Evolutionary conservation across 2,888 invertebrate genomes (phyloP).

Genomic region (Pachliopta kotzebuea): DNA sequence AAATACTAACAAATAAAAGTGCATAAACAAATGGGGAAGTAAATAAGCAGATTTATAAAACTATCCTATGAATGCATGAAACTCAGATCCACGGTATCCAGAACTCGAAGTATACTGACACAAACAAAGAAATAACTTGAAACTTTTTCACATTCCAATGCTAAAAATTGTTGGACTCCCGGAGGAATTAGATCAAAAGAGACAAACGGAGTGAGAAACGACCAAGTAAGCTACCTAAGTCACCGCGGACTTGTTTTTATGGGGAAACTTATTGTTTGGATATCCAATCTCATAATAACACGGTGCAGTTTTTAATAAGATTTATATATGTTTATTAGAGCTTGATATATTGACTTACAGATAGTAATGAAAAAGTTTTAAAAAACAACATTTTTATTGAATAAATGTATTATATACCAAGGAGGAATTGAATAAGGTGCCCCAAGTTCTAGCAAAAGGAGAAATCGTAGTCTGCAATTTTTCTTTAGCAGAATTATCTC

Average conservation of each 20-base stretch:
- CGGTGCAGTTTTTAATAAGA: not conserved
- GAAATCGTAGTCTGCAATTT: not conserved
- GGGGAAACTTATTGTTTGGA: constrained; percentile 1
- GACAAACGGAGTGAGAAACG: constrained; percentile 4
- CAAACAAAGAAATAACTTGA: constrained; percentile 27
- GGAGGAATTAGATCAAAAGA: constrained; percentile 24
- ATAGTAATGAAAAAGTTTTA: not conserved
- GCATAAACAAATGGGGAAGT: not conserved
- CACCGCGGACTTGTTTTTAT: constrained; percentile 5
- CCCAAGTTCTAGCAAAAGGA: not conserved
- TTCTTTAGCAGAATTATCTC: not conserved
- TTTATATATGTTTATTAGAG: not conserved
- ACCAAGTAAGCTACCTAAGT: not conserved
- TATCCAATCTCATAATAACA: not conserved
- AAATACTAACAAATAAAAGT: not conserved
- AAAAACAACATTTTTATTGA: not conserved
- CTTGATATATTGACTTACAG: no score
- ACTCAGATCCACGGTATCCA: not conserved
- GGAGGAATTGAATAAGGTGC: not conserved
- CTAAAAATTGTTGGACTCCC: constrained; percentile 11
- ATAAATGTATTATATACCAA: not conserved
- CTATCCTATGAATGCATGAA: constrained; percentile 9
- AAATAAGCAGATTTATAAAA: constrained; percentile 6
- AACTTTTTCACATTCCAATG: constrained; percentile 26
- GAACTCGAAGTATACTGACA: not conserved